Base-by-base conservation (phyloP, 1,140 invertebrate species). In the Drosophila novamexicana region DNA sequence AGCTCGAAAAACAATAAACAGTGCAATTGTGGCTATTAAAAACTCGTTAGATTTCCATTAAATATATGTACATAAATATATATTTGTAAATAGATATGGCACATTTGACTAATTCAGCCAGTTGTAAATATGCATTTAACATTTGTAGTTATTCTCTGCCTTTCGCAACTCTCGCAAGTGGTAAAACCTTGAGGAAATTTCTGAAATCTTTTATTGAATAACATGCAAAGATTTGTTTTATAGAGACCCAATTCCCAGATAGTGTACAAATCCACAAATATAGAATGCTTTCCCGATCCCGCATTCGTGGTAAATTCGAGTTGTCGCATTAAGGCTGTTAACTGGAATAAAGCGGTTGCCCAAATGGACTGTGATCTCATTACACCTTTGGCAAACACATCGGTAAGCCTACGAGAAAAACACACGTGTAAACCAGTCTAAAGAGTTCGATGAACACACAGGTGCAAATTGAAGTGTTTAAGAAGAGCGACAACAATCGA, bases 401-500 rank as follows among this genome's bases (percentile, higher is more conserved):
- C 29, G 34, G 78, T 75, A 77, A 69, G 10, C 7, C 0, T 0
- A 1, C 1, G 18, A 18, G n/a, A 22, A 7, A 7, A 47, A 7
- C 22, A 47, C 6, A 5, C 5, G 22, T 29, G 0, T 5, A 29
- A 29, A 5, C 22, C 22, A 29, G 22, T 29, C 4, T 29, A 29
- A 29, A 5, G 22, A 4, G 4, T 29, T 29, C 22, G 5, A 29
- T 29, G 22, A 29, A 4, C 22, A 9, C 18, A 2, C n/a, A 81
- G 78, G 4, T 75, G 1, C 67, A 37, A 0, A 0, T 80, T 0
- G 47, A 68, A 14, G 7, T 80, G 1, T 77, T 73, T 1, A 61
- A 69, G 16, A 71, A 61, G 52, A 58, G 66, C 49, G 77, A 73
- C 1, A 57, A 6, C 36, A 81, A 80, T 50, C 62, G 57, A 3